Evolutionary conservation across 2,888 invertebrate species (phyloP).

Genomic region (Resseliella maxima): DNA sequence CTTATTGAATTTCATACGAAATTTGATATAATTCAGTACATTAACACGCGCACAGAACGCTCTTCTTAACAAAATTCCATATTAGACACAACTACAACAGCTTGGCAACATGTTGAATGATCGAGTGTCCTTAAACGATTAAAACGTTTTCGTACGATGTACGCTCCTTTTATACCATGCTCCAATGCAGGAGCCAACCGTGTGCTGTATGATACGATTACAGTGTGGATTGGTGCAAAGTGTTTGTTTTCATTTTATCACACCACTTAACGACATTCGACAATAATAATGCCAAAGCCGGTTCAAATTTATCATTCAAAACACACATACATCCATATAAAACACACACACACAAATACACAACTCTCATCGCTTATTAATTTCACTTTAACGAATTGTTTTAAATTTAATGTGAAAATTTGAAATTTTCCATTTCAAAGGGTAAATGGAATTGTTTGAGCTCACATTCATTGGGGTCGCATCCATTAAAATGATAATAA

Average conservation of each 20-base stretch:
- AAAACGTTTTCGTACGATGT: not conserved
- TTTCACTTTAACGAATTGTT: no score
- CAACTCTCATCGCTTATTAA: no score
- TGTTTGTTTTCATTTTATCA: not conserved
- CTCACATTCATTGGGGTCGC: not conserved
- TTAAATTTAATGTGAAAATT: no score
- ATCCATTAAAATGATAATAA: not conserved
- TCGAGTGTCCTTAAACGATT: conserved; percentile 36
- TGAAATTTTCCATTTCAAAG: not conserved
- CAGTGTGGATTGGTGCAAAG: not conserved
- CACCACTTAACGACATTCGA: not conserved
- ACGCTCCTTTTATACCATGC: conserved; percentile 32
- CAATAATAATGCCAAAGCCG: not conserved
- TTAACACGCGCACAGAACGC: not conserved
- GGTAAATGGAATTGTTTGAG: not conserved
- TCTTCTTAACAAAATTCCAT: not conserved
- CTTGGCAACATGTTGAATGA: conserved; percentile 46
- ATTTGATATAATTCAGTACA: not conserved
- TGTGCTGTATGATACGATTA: not conserved
- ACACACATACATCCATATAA: no score
- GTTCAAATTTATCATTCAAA: not conserved
- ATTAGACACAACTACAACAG: no score
- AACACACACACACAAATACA: not conserved
- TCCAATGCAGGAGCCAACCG: not conserved
- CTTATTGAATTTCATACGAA: conserved; percentile 38